These are phyloP conservation scores for Dryobotodes eremita DNA, from an alignment of 2,888 invertebrate species.

Conservation along the genomic window DNA sequence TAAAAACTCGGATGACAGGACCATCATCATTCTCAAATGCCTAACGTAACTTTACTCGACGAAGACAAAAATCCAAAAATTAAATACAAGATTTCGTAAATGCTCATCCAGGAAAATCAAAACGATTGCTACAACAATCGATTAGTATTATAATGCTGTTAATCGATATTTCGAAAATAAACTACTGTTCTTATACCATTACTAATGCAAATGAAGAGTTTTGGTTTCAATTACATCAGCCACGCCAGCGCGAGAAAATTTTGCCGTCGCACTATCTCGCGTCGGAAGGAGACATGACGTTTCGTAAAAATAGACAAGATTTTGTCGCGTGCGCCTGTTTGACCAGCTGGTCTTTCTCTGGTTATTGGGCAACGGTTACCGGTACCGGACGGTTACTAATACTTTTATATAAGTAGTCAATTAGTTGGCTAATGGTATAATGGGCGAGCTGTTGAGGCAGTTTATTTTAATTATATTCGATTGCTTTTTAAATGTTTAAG, in stretches of 20 bases:
- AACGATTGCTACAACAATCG: conserved; percentile 3
- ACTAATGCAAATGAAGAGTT: conserved; percentile 33
- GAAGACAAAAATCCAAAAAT: background rate
- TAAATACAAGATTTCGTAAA: background rate
- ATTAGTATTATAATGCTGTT: conserved; percentile 19
- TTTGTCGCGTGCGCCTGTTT: conserved; percentile 13
- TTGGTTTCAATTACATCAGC: conserved; percentile 37
- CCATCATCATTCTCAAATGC: background rate
- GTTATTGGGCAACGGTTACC: conserved; percentile 46
- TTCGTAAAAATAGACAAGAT: background rate
- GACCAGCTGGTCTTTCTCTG: background rate
- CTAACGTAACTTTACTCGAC: background rate
- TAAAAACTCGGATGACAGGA: background rate
- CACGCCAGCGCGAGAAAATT: background rate
- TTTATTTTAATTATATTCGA: conserved; percentile 53
- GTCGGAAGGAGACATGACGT: background rate
- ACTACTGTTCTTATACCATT: conserved; percentile 15
- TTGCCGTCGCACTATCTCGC: background rate
- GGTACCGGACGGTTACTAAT: conserved; percentile 31
- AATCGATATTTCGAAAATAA: conserved; percentile 24
- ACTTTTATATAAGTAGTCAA: conserved; percentile 47
- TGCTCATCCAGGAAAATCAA: background rate
- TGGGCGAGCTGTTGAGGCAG: conserved; percentile 34
- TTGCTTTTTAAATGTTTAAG: conserved; percentile 48
- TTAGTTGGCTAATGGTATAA: conserved; percentile 57